Evolutionary conservation across 1,140 invertebrate genomes (phyloP).

Genomic region (Neodiprion virginianus): DNA sequence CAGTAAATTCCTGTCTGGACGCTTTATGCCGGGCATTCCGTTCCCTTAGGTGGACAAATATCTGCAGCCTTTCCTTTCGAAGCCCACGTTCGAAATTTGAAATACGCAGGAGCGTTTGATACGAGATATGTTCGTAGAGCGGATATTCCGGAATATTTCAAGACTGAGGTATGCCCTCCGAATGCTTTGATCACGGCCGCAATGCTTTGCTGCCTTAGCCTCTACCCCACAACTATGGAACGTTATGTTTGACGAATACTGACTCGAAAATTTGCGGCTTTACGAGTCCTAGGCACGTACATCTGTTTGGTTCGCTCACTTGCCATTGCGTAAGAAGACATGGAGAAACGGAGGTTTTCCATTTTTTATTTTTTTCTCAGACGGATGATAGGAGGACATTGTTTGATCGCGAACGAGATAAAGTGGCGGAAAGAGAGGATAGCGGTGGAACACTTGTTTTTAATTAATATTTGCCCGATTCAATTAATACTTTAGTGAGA

Average conservation of each 20-base stretch:
- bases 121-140: constrained; percentile 4
- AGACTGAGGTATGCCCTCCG: not conserved
- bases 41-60: not conserved
- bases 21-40: not conserved
- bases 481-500: not conserved
- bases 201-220: not conserved
- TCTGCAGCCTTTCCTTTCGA: not conserved
- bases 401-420: too few species aligned
- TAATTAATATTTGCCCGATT: not conserved
- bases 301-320: not conserved
- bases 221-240: not conserved
- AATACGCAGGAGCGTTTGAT: constrained; percentile 1
- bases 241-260: not conserved
- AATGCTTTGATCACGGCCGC: constrained; percentile 3
- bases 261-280: not conserved
- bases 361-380: not conserved
- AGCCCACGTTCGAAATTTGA: not conserved
- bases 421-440: too few species aligned
- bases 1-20: too few species aligned
- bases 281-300: not conserved
- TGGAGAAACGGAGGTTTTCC: too few species aligned
- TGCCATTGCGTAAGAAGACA: not conserved
- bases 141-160: constrained; percentile 3
- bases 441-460: too few species aligned
- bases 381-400: too few species aligned